Evolutionary conservation across 2,797 vertebrate genomes (phyloP).

Genomic region (Coluber constrictor): DNA sequence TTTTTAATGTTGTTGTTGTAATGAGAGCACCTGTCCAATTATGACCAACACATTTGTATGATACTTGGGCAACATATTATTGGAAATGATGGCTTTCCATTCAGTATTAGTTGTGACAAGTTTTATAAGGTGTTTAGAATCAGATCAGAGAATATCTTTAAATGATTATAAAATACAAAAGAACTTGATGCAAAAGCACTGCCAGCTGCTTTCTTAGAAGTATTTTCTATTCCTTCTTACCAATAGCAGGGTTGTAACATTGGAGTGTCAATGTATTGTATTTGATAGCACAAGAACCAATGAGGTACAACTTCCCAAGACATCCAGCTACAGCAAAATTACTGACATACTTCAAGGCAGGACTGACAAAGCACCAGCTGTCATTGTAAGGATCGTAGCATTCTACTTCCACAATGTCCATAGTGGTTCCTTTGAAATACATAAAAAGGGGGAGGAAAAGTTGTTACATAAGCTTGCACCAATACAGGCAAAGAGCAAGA

Average conservation of each 20-base stretch:
- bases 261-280: constrained; percentile 94
- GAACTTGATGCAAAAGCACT: background rate
- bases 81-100: background rate
- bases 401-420: constrained; percentile 86
- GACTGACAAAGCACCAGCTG: constrained; percentile 82
- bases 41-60: background rate
- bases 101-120: background rate
- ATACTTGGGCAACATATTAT: background rate
- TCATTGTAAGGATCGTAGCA: constrained; percentile 89
- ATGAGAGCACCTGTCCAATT: background rate
- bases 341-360: constrained; percentile 89
- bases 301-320: constrained; percentile 87
- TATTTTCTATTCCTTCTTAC: constrained; percentile 67
- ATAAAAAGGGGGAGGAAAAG: background rate
- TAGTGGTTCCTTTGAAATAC: constrained; percentile 78
- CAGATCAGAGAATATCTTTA: background rate
- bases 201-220: background rate
- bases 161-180: background rate
- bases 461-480: background rate
- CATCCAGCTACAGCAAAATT: constrained; percentile 89
- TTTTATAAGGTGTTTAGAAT: background rate
- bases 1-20: background rate
- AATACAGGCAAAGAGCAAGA: background rate
- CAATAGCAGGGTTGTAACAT: constrained; percentile 94
- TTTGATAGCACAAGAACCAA: constrained; percentile 94